A percentile compares a stretch with the other conserved stretches of the same genome.
These are phyloP conservation scores for Microplitis demolitor DNA, from an alignment of 1,140 invertebrate species.

Conservation along the genomic window DNA sequence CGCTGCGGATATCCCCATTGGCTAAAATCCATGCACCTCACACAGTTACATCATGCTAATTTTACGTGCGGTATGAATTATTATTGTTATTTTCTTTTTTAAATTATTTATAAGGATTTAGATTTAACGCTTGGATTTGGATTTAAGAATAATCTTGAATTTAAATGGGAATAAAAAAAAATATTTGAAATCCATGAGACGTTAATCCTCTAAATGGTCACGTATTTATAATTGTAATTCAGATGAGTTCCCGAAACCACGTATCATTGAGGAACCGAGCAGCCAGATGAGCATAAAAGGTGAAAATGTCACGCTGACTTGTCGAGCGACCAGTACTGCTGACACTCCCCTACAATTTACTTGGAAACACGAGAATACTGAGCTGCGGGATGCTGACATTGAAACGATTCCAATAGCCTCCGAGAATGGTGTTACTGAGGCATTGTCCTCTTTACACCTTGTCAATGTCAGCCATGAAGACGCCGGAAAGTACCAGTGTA, in stretches of 20 bases:
- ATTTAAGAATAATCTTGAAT: too few relatives aligned
- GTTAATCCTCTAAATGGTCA: too few relatives aligned
- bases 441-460: slow-evolving; percentile 74
- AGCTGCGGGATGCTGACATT: slow-evolving; percentile 62
- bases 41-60: slow-evolving; percentile 70
- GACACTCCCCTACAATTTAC: slow-evolving; percentile 71
- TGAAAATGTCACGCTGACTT: slow-evolving; percentile 79
- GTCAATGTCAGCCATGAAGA: slow-evolving; percentile 75
- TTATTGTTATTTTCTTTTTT: too few relatives aligned
- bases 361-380: slow-evolving; percentile 89
- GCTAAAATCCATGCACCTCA: slow-evolving; percentile 70
- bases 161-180: too few relatives aligned
- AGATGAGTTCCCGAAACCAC: slow-evolving; percentile 81
- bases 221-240: too few relatives aligned
- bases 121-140: too few relatives aligned
- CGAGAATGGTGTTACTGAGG: slow-evolving; percentile 63
- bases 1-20: slow-evolving; percentile 80
- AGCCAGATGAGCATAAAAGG: slow-evolving; percentile 84
- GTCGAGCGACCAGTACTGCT: slow-evolving; percentile 72
- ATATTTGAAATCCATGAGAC: too few relatives aligned
- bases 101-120: too few relatives aligned
- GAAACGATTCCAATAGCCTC: slow-evolving; percentile 43
- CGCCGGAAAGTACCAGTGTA: slow-evolving; percentile 90
- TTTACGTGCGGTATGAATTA: slow-evolving; percentile 67
- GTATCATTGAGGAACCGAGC: slow-evolving; percentile 79